phyloP scores from a whole-genome alignment of 64 coral and sea anemone genomes.

The Montipora cactus region DNA sequence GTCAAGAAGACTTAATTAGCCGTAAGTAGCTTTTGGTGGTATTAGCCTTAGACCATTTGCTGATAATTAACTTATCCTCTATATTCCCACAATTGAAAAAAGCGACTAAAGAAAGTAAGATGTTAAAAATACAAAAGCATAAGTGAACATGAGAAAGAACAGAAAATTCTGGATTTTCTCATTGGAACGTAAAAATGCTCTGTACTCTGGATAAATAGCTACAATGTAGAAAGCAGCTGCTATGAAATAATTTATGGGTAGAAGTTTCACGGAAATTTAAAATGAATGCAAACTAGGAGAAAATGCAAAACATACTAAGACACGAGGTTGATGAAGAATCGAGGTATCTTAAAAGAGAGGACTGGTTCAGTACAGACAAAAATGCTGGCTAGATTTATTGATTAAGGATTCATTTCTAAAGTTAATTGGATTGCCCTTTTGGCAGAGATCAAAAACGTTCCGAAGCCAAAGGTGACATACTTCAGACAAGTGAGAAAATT shows the following conservation, averaged over 20 bases:
- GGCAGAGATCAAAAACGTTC: not conserved
- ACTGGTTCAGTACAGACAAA: not conserved
- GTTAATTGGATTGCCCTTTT: not conserved
- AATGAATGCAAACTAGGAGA: no score
- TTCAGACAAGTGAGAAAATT: not conserved
- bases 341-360: not conserved
- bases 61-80: no score
- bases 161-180: not conserved
- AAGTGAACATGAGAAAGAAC: not conserved
- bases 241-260: no score
- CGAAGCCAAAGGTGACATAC: not conserved
- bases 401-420: not conserved
- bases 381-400: not conserved
- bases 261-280: no score
- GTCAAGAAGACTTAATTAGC: no score
- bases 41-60: no score
- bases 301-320: no score
- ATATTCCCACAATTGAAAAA: not conserved
- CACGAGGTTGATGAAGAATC: no score
- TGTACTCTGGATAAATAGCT: not conserved
- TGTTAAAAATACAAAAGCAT: not conserved
- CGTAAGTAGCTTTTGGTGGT: no score
- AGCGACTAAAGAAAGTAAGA: not conserved
- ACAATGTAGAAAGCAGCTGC: not conserved
- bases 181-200: not conserved